phyloP scores from a whole-genome alignment of 2,797 vertebrate species.

The Okamejei kenojei region DNA sequence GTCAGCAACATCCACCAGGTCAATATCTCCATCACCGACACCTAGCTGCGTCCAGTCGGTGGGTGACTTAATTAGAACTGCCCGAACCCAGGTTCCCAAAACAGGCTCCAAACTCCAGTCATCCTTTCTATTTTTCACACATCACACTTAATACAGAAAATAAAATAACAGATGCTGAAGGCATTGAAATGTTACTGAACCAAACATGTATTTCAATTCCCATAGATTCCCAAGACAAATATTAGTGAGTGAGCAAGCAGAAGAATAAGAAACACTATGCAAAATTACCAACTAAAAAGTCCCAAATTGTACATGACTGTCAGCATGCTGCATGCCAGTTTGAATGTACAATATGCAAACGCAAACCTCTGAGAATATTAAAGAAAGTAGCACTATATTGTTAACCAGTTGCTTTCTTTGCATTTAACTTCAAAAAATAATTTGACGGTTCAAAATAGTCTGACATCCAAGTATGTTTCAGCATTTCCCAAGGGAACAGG shows the following conservation, averaged over 20 bases:
- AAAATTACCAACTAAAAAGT: neutral
- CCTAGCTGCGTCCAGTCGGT: too few relatives aligned
- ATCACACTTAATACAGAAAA: too few relatives aligned
- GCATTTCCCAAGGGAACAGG: neutral
- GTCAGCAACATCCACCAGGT: too few relatives aligned
- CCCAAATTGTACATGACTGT: neutral
- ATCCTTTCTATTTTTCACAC: too few relatives aligned
- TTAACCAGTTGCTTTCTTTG: neutral
- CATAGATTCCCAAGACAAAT: neutral
- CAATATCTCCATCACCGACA: too few relatives aligned
- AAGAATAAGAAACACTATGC: neutral
- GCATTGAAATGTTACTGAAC: too few relatives aligned
- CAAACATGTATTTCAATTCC: too few relatives aligned
- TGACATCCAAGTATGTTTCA: neutral
- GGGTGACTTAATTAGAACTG: too few relatives aligned
- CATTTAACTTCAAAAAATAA: neutral
- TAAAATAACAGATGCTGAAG: too few relatives aligned
- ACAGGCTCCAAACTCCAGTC: too few relatives aligned
- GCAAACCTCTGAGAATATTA: neutral
- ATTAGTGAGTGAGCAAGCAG: neutral
- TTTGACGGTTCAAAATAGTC: neutral
- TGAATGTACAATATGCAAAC: neutral
- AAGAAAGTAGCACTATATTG: neutral
- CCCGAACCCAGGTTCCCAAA: too few relatives aligned
- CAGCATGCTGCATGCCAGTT: neutral